A percentile compares a stretch with the other conserved stretches of the same genome.
Evolutionary conservation across 2,113 vertebrate species (phyloP).

Genomic region (Caracal caracal): DNA sequence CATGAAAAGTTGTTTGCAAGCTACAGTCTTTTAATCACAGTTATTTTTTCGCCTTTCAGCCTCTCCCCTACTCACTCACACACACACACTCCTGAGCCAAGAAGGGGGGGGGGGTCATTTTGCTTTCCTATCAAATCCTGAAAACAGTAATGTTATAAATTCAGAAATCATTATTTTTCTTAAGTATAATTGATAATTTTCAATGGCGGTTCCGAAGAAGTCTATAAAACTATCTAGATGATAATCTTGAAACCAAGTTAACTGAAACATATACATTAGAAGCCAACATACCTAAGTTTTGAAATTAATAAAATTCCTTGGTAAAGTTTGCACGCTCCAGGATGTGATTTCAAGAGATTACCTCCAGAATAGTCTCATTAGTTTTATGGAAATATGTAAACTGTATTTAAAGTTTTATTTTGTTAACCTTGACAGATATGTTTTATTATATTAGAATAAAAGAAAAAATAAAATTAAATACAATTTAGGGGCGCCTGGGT

Average conservation of each 20-base stretch:
- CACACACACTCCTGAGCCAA: background rate
- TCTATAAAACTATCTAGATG: background rate
- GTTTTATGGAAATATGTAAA: background rate
- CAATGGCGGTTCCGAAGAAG: background rate
- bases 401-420: slow-evolving; percentile 21
- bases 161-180: background rate
- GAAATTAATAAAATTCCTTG: background rate
- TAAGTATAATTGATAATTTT: background rate
- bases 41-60: background rate
- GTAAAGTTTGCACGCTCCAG: background rate
- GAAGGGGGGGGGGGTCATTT: background rate
- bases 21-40: background rate
- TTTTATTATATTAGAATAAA: slow-evolving; percentile 36
- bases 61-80: background rate
- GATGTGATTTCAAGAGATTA: background rate
- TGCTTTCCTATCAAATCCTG: background rate
- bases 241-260: background rate
- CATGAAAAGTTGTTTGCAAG: background rate
- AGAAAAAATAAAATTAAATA: background rate
- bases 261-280: background rate
- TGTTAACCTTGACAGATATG: background rate
- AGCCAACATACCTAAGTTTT: background rate
- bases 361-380: background rate
- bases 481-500: too few species aligned
- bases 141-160: background rate